Evolutionary conservation across 2,888 invertebrate species (phyloP).

Genomic region (Odontomyia ornata): DNA sequence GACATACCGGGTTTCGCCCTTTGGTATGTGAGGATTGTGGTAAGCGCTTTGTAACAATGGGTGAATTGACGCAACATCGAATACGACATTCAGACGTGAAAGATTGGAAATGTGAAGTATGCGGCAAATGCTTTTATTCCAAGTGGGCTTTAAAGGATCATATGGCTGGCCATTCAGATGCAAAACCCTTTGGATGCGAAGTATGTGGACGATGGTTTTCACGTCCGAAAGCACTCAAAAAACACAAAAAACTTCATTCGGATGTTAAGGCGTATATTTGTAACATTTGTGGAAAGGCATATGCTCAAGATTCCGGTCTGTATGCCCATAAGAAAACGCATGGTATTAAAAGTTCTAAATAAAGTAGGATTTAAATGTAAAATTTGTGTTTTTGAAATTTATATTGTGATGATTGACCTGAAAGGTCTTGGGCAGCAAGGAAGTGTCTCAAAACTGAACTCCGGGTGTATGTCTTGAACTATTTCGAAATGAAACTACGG

Average conservation of each 20-base stretch:
- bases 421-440: no score
- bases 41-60: slow-evolving; percentile 36
- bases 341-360: slow-evolving; percentile 33
- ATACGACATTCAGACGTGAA: slow-evolving; percentile 29
- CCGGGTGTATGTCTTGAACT: no score
- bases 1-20: slow-evolving; percentile 33
- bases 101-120: slow-evolving; percentile 44
- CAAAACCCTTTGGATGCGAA: slow-evolving; percentile 37
- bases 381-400: no score
- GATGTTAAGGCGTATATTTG: slow-evolving; percentile 52
- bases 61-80: slow-evolving; percentile 39
- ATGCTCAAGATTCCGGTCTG: slow-evolving; percentile 52
- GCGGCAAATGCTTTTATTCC: slow-evolving; percentile 43
- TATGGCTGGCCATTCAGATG: slow-evolving; percentile 31
- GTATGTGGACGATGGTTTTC: slow-evolving; percentile 51
- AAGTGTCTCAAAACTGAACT: no score
- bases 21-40: slow-evolving; percentile 42
- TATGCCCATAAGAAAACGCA: slow-evolving; percentile 51
- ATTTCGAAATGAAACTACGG: no score
- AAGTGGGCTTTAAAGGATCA: slow-evolving; percentile 31
- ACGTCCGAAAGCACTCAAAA: slow-evolving; percentile 50
- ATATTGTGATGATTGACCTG: no score
- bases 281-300: slow-evolving; percentile 51
- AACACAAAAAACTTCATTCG: slow-evolving; percentile 51
- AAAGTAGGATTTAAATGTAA: not conserved